Evolutionary conservation across 2,113 vertebrate genomes (phyloP), one percentile per base, ranked within the genome.

Genomic region (Tragelaphus strepsiceros): DNA sequence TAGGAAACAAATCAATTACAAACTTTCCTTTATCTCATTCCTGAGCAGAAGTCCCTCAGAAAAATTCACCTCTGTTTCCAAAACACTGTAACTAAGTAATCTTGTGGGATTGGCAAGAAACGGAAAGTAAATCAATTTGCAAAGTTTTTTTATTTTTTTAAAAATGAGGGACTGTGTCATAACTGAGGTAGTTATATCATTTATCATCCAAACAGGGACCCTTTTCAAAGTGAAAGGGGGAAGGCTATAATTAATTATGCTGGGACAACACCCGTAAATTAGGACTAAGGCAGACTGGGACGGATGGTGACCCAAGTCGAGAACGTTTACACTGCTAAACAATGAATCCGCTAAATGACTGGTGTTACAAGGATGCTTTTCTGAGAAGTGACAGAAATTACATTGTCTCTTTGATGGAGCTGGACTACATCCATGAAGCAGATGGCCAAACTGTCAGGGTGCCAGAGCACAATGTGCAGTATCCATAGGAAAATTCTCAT

Each of bases 321-420:
- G 83, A 62, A 78, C 90, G 62, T 74, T 83, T 49, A 53, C 46
- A 39, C n/a, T 54, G 35, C 58, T 49, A 46, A 32, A 91, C 96
- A 93, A 91, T 56, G 90, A 78, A 26, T 83, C 71, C 1, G 1
- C 91, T 84, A 61, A 97, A 64, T 49, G 67, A 96, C 82, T 54
- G 19, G 53, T 86, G 59, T 93, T 97, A 97, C 93, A 96, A 83
- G 91, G 83, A 53, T 93, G 96, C 91, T 91, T 97, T 94, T 97
- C 82, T 95, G 95, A 93, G 96, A 97, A 98, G 84, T 80, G 97
- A 97, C 97, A 96, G 97, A 96, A 93, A 97, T 95, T 92, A 96
- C 43, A 89, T 71, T 90, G 64, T 91, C 89, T 97, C 91, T 97
- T 81, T 96, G 97, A 96, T 93, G 95, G 30, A 22, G n/a, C 96